Conservation (phyloP, 1,140 invertebrate genomes). For the Dysdera silvatica region DNA sequence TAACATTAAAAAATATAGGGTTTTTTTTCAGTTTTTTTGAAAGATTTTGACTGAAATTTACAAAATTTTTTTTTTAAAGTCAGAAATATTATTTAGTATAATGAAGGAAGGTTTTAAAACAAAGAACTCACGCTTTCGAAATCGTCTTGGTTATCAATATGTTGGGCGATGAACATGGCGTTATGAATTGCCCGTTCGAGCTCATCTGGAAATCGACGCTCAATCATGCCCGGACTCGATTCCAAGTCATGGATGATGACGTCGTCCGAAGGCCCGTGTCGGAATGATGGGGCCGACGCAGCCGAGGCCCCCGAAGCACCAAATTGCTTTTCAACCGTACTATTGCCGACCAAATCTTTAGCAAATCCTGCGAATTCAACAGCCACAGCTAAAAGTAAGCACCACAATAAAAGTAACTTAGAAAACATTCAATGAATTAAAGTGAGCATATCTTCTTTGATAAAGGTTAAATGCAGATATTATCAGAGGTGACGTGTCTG, state of each 20-base stretch:
- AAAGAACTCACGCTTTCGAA: conserved; percentile 28
- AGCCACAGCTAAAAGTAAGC: too few relatives aligned
- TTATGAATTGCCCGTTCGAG: conserved; percentile 85
- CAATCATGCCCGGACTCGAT: conserved; percentile 23
- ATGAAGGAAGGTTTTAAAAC: too few relatives aligned
- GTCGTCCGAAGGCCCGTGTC: conserved; percentile 22
- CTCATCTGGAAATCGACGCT: conserved; percentile 44
- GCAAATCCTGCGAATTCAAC: too few relatives aligned
- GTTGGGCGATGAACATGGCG: conserved; percentile 86
- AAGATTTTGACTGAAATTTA: background rate
- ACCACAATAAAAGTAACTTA: too few relatives aligned
- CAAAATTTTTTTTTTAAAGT: too few relatives aligned
- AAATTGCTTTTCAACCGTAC: background rate
- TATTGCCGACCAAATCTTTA: background rate
- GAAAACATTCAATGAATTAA: too few relatives aligned
- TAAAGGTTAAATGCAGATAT: too few relatives aligned
- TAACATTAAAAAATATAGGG: background rate
- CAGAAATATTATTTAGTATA: too few relatives aligned
- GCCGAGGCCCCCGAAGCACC: background rate
- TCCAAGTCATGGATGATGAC: conserved; percentile 28
- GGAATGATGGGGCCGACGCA: conserved; percentile 50
- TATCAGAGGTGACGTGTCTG: too few relatives aligned
- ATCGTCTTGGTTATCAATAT: conserved; percentile 77
- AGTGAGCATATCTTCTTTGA: too few relatives aligned
- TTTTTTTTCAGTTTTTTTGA: background rate